Base-by-base conservation (phyloP, 2,797 vertebrate species). In the Crypturellus tataupa region DNA sequence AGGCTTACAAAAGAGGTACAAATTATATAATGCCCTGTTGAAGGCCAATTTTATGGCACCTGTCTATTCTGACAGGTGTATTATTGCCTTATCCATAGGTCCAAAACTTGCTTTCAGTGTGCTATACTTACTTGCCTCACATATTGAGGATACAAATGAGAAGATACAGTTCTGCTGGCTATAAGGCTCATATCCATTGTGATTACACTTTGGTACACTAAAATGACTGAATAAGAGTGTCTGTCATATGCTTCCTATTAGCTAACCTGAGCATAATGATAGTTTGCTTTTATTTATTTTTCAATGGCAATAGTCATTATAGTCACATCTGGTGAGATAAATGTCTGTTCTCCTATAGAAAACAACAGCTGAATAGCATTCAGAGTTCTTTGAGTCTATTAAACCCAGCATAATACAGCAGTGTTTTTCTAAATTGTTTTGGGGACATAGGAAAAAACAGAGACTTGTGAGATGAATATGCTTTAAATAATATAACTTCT, bases 1-100 rank as follows among this genome's bases (percentile, higher is more conserved):
- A 96, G 80, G 71, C 93, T 98, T 89, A 96, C 55, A 95, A 95
- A 97, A 89, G 85, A 94, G 67, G 72, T 82, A 69, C 46, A 96
- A 97, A 97, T 96, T 96, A 92, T 79, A 90, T 72, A 87, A 91
- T 58, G 47, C 67, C 87, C 90, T 80, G 51, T 19, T 60, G 84
- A 95, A 97, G 80, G 78, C 71, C 86, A 80, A 71, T 70, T 46
- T 91, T 81, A 89, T 65, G 55, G 73, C 70, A 95, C 79, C 53
- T 68, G 46, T 94, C 79, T 91, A 58, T 86, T 88, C 82, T 97
- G 96, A 97, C 94, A 97, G 86, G 64, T 69, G 64, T 96, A 60
- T 67, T 95, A 91, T 91, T 95, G 87, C 51, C 7, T 46, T 23
- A 31, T 37, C n/a, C 27, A 27, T n/a, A 37, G 21, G 19, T 51